phyloP scores from a whole-genome alignment of 1,140 invertebrate genomes.

The Zaprionus nigranus region DNA sequence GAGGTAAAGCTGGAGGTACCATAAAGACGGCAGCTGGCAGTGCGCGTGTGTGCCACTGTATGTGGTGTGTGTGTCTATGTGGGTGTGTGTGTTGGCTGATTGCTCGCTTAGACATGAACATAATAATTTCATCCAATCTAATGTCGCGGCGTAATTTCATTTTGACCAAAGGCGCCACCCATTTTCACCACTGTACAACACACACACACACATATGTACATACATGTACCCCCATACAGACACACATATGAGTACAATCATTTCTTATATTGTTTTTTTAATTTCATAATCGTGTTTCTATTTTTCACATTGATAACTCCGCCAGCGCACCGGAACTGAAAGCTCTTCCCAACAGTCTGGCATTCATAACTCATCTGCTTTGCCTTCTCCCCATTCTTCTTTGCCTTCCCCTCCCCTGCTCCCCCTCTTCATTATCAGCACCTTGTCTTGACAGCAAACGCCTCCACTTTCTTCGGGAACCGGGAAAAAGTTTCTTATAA shows the following conservation, averaged over 20 bases:
- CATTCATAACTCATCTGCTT: slow-evolving; percentile 63
- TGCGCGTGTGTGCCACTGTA: slow-evolving; percentile 12
- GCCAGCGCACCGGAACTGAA: slow-evolving; percentile 63
- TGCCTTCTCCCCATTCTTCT: neutral
- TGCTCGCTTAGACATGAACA: slow-evolving; percentile 56
- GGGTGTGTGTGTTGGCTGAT: slow-evolving; percentile 54
- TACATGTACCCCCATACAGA: neutral
- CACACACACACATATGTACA: slow-evolving; percentile 11
- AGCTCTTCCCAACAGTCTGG: slow-evolving; percentile 47
- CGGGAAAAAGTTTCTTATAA: slow-evolving; percentile 29
- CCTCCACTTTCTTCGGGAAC: slow-evolving; percentile 28
- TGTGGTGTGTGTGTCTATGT: slow-evolving; percentile 28
- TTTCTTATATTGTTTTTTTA: slow-evolving; percentile 34
- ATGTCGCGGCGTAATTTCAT: slow-evolving; percentile 72
- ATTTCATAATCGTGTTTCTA: slow-evolving; percentile 81
- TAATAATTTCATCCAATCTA: slow-evolving; percentile 72
- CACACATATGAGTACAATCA: neutral
- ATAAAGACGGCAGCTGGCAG: slow-evolving; percentile 9
- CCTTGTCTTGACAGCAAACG: slow-evolving; percentile 13
- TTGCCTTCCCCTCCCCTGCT: neutral
- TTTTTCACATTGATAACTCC: slow-evolving; percentile 73
- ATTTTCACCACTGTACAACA: slow-evolving; percentile 35
- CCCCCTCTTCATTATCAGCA: neutral
- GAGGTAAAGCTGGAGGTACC: slow-evolving; percentile 7
- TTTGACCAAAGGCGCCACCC: slow-evolving; percentile 72